Percentiles rank a stretch among this genome's conserved stretches.
Evolutionary conservation across 2,113 vertebrate genomes (phyloP).

Genomic region (Caloenas nicobarica): DNA sequence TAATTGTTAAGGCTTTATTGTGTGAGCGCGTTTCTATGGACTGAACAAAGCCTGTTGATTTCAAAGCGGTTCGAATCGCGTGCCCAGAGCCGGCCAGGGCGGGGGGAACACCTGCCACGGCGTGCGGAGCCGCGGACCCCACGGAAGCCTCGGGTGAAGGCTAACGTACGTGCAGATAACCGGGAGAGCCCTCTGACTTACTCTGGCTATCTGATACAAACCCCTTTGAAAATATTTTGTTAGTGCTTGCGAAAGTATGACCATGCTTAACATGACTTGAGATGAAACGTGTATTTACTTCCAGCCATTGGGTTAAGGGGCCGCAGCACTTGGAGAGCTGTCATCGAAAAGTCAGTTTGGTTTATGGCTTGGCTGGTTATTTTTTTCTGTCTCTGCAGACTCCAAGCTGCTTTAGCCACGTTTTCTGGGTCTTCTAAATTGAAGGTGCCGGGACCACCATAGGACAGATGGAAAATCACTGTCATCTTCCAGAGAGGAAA

Average conservation of each 20-base stretch:
- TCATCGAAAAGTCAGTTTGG: background rate
- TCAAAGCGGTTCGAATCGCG: background rate
- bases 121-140: background rate
- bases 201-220: background rate
- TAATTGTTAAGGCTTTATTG: slow-evolving; percentile 52
- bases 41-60: slow-evolving; percentile 23
- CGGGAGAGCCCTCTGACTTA: background rate
- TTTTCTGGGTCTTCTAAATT: background rate
- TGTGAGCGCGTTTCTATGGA: background rate
- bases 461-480: background rate
- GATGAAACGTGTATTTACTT: background rate
- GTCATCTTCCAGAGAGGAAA: background rate
- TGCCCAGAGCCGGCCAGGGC: background rate
- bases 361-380: background rate
- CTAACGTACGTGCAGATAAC: background rate
- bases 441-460: background rate
- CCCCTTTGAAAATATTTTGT: background rate
- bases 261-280: accelerated
- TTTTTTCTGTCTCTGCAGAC: background rate
- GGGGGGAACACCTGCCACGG: background rate
- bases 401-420: background rate
- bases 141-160: background rate
- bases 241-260: accelerated
- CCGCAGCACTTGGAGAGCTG: background rate
- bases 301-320: background rate